Conservation (phyloP, 2,113 vertebrate species). For the Leucosticte australis region DNA sequence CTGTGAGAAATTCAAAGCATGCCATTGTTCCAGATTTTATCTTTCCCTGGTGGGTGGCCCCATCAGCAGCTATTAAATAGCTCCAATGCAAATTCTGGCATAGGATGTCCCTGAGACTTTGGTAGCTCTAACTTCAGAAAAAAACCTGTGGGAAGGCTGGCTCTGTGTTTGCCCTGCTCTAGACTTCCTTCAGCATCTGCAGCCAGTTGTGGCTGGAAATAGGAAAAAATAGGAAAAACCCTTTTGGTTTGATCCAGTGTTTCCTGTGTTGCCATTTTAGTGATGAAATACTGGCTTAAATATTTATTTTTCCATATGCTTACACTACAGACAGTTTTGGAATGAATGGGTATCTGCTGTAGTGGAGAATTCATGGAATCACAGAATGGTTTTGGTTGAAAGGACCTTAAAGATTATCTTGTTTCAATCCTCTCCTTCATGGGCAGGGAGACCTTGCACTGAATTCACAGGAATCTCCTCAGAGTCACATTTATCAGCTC, state of each 20-base stretch:
- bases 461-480: not conserved
- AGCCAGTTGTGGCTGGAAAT: not conserved
- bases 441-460: not conserved
- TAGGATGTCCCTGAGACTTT: not conserved
- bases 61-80: not conserved
- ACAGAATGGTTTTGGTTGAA: not conserved
- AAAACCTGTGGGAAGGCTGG: not conserved
- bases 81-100: not conserved
- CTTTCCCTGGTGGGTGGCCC: not conserved
- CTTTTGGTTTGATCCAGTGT: not conserved
- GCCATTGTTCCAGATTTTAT: not conserved
- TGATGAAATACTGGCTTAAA: not conserved
- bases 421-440: fast-evolving
- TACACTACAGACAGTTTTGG: not conserved
- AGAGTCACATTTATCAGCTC: not conserved
- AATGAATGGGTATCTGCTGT: not conserved
- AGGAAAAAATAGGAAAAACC: not conserved
- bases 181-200: not conserved
- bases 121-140: not conserved
- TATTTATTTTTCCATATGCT: not conserved
- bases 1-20: not conserved
- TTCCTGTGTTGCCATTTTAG: not conserved
- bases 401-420: not conserved
- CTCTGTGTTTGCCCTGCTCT: not conserved
- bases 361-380: not conserved